Percentiles rank a stretch among this genome's conserved stretches.
Evolutionary conservation across 92 coral and sea anemone species (phyloP).

Genomic region (Bergia puertoricense): DNA sequence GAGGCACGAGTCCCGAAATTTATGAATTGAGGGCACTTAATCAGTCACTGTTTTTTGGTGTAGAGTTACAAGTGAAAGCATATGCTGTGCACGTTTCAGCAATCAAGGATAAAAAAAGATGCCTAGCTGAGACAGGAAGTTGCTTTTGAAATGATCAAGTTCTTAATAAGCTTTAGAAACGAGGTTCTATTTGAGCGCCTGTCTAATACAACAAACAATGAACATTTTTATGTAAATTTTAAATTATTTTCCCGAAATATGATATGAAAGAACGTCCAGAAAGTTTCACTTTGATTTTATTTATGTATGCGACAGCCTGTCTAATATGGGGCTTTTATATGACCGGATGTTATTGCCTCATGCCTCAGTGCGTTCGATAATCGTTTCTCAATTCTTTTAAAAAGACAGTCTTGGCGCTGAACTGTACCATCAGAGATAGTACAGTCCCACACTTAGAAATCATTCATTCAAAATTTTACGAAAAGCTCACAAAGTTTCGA

Average conservation of each 20-base stretch:
- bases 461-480: background rate
- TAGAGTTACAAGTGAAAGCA: background rate
- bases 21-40: no score
- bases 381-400: background rate
- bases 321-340: background rate
- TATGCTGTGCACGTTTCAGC: background rate
- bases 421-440: background rate
- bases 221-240: background rate
- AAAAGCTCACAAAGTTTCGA: background rate
- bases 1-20: no score
- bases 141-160: background rate
- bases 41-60: background rate
- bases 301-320: no score
- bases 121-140: background rate
- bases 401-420: background rate
- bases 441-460: background rate
- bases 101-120: background rate
- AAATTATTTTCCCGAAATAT: no score
- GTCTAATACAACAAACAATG: background rate
- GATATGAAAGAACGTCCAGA: no score
- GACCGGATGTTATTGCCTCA: background rate
- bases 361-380: background rate
- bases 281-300: no score
- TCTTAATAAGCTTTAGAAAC: background rate
- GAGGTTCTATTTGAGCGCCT: background rate